Percentiles rank a stretch among this genome's conserved stretches.
These are phyloP conservation scores for Phyllopteryx taeniolatus DNA, from an alignment of 2,113 vertebrate genomes.

Conservation along the genomic window DNA sequence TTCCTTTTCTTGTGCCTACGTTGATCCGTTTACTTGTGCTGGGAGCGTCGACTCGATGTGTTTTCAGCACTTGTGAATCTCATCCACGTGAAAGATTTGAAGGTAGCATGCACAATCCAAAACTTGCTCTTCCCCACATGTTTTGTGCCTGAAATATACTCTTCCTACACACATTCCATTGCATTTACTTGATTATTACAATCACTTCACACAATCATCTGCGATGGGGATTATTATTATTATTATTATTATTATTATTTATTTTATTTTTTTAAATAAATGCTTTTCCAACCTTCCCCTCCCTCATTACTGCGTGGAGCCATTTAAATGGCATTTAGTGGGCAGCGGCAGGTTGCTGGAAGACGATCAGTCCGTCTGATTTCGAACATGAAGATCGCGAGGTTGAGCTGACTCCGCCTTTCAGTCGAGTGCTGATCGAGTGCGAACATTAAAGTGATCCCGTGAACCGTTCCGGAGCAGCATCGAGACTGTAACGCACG, in stretches of 20 bases:
- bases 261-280: too few species aligned
- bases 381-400: neutral
- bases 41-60: slow-evolving; percentile 26
- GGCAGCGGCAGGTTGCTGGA: slow-evolving; percentile 4
- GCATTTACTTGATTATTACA: slow-evolving; percentile 44
- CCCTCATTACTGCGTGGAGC: slow-evolving; percentile 12
- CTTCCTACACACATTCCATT: slow-evolving; percentile 52
- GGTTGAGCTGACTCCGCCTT: neutral
- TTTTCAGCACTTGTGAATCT: slow-evolving; percentile 24
- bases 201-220: slow-evolving; percentile 27
- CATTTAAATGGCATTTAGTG: slow-evolving; percentile 19
- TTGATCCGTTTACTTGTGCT: slow-evolving; percentile 50
- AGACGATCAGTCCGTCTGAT: neutral
- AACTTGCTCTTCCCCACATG: slow-evolving; percentile 31
- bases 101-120: slow-evolving; percentile 66
- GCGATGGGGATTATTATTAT: neutral
- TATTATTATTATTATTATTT: too few species aligned
- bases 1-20: slow-evolving; percentile 37
- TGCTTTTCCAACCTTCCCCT: neutral
- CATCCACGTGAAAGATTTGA: slow-evolving; percentile 33
- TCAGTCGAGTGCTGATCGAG: neutral
- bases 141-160: slow-evolving; percentile 34
- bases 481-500: neutral
- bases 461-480: neutral
- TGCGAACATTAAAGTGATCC: neutral